Evolutionary conservation across 2,888 invertebrate species (phyloP).

Genomic region (Hanleya hanleyi): DNA sequence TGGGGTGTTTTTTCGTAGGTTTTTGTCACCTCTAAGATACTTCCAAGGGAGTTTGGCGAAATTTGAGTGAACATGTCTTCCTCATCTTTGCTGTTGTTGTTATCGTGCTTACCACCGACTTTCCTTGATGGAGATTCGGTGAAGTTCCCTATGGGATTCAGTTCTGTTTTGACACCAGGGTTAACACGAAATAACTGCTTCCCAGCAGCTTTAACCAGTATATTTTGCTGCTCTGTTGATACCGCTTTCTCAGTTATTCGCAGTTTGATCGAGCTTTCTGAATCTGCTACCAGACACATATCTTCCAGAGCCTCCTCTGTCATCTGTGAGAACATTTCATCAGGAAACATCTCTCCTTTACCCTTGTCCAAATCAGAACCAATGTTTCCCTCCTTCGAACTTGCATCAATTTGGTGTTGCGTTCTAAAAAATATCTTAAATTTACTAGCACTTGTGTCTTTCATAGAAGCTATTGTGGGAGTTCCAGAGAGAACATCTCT

Average conservation of each 20-base stretch:
- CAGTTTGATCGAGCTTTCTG: too few species aligned
- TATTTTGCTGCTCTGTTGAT: too few species aligned
- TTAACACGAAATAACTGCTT: too few species aligned
- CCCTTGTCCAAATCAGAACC: not conserved
- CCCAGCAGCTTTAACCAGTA: too few species aligned
- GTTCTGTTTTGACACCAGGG: too few species aligned
- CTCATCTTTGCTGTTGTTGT: not conserved
- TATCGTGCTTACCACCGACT: not conserved
- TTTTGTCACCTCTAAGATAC: slow-evolving; percentile 4
- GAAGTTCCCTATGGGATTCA: too few species aligned
- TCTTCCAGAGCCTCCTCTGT: not conserved
- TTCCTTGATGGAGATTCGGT: too few species aligned
- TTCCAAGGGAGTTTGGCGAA: slow-evolving; percentile 41
- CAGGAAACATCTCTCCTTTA: not conserved
- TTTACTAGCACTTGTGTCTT: not conserved
- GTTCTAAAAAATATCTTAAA: not conserved
- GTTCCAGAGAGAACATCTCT: not conserved
- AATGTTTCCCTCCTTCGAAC: not conserved
- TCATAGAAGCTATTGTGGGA: not conserved
- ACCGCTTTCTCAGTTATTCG: too few species aligned
- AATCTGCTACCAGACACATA: not conserved
- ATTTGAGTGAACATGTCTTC: slow-evolving; percentile 53
- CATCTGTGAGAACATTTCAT: slow-evolving; percentile 8
- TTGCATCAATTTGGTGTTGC: not conserved
- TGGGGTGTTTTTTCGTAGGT: not conserved